These are phyloP conservation scores for Hirundo rustica DNA, from an alignment of 2,797 vertebrate species.

Conservation along the genomic window DNA sequence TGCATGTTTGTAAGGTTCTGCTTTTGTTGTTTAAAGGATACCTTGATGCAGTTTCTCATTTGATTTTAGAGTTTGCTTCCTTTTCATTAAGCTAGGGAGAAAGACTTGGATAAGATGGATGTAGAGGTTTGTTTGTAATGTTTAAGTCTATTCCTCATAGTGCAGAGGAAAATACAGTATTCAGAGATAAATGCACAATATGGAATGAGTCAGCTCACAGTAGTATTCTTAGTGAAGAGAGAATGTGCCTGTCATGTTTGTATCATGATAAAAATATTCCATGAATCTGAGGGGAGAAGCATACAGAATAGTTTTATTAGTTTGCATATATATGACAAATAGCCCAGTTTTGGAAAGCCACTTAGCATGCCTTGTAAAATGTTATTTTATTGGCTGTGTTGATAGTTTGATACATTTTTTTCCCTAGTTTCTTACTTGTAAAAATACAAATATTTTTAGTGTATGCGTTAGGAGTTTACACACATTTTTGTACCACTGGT, in stretches of 20 bases:
- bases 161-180: background rate
- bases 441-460: background rate
- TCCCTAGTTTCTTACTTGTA: background rate
- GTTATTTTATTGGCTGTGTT: background rate
- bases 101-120: background rate
- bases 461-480: background rate
- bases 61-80: background rate
- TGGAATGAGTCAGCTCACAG: background rate
- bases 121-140: background rate
- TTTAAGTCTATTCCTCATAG: background rate
- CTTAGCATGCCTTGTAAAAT: constrained; percentile 6
- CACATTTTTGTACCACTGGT: background rate
- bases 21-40: background rate
- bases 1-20: background rate
- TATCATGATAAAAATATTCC: background rate
- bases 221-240: background rate
- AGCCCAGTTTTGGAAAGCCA: background rate
- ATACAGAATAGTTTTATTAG: background rate
- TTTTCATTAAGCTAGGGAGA: background rate
- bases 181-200: background rate
- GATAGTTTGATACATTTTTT: background rate
- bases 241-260: background rate
- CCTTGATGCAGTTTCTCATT: background rate
- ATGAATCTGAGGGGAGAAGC: background rate
- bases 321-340: background rate